Base-by-base conservation (phyloP, 2,113 vertebrate genomes). In the Podiceps cristatus region DNA sequence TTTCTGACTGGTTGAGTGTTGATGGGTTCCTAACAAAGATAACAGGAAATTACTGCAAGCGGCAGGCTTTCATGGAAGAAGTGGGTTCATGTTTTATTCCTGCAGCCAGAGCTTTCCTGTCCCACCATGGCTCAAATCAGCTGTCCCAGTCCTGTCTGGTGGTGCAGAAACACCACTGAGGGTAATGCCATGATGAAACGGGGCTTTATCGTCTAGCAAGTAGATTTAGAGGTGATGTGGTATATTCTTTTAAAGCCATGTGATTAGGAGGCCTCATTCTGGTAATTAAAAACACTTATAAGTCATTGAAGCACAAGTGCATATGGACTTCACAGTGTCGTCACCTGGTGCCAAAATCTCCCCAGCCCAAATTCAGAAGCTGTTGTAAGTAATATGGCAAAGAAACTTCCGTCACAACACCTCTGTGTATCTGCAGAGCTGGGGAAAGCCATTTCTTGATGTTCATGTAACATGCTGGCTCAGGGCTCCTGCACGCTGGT, bases 381-480 rank as follows among this genome's bases (percentile, higher is more conserved):
- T 29, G 23, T 33, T 56, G 27, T 49, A 17, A 56, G 28, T 31
- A 55, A 33, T 40, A 55, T 2, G 4, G 49, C 40, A 72, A 33
- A 40, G 47, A 55, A 55, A 24, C 22, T 72, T 47, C n/a, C n/a
- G 28, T 28, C 40, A 22, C 40, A 63, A 47, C 75, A 49, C 56
- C 23, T 47, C 4, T 1, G 5, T 55, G 18, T 29, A 10, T 28
- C 27, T 3, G 1, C n/a, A 62, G 75, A 55, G 40, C n/a, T 74
- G 60, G 33, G 60, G 15, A 55, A 45, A 29, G 25, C 31, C 28
- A 5, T 28, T 72, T 62, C 66, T 14, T 4, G 2, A 10, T 55
- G n/a, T 24, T 16, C n/a, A n/a, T 5, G 0, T 72, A 79, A 42
- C 2, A 1, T 37, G 23, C 28, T 3, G 1, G 7, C 49, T 58